Evolutionary conservation across 2,797 vertebrate genomes (phyloP).

Genomic region (Neosalanx taihuensis): DNA sequence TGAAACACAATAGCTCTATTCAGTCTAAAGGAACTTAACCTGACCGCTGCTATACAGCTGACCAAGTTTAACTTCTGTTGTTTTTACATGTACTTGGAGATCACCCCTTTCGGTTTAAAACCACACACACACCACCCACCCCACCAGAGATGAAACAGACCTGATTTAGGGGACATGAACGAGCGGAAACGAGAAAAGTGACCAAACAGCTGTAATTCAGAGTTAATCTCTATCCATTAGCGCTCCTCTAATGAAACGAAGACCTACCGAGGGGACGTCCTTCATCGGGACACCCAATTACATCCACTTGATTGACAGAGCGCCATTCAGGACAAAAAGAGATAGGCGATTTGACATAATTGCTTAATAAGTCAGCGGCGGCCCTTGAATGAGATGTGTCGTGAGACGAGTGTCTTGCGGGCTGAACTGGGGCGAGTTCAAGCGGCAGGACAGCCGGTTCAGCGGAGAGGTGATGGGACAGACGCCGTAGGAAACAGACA

Average conservation of each 20-base stretch:
- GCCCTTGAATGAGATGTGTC: not conserved
- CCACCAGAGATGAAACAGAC: not conserved
- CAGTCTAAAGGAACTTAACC: conserved; percentile 36
- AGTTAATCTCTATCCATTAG: conserved; percentile 37
- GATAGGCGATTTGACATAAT: conserved; percentile 24
- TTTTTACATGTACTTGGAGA: not conserved
- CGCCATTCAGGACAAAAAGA: conserved; percentile 30
- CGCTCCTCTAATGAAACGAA: conserved; percentile 28
- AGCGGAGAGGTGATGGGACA: conserved; percentile 37
- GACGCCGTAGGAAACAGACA: conserved; percentile 48
- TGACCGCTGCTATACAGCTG: conserved; percentile 36
- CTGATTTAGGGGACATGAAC: not conserved
- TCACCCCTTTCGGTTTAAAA: not conserved
- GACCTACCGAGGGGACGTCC: conserved; percentile 37
- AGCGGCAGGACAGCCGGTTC: not conserved
- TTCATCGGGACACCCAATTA: conserved; percentile 39
- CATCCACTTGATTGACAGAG: conserved; percentile 31
- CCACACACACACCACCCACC: too few relatives aligned
- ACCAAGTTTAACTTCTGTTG: conserved; percentile 35
- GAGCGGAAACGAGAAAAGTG: not conserved
- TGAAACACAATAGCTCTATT: conserved; percentile 57
- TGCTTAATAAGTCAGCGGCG: conserved; percentile 12
- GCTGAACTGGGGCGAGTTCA: not conserved
- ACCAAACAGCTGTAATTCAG: conserved; percentile 15
- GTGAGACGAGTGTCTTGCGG: not conserved